Evolutionary conservation across 2,113 vertebrate species (phyloP), one percentile per base, ranked within the genome.

Genomic region (Passer montanus): DNA sequence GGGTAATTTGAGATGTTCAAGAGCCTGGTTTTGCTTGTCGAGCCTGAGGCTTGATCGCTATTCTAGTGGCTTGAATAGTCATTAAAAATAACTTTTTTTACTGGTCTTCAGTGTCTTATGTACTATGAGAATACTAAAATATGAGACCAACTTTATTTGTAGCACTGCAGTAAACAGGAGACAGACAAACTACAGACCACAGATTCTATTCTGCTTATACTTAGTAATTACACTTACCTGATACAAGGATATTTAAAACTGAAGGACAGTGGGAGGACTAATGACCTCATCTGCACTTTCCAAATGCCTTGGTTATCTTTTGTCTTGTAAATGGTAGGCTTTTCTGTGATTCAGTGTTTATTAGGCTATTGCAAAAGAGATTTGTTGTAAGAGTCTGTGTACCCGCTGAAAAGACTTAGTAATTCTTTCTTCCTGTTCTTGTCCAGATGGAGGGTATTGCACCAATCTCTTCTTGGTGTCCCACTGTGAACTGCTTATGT

Each of bases 271-370:
- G 27, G 68, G 55, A 73, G 27, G 52, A 72, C 49, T 69, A 18
- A 53, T 83, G 82, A 90, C 59, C 35, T 95, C 72, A 90, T 53
- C 85, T 2, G 17, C 47, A 43, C 43, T 92, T 88, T 77, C 53
- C 59, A 35, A 41, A 76, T 44, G 39, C 68, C 44, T 92, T 81
- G 63, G 37, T 79, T 90, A 76, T 87, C 58, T 76, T 7, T 68
- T 82, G 52, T 18, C 27, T 33, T 41, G 19, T 64, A 78, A 94
- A 60, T 72, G 56, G 44, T 52, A 66, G 79, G 76, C 30, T 80
- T 80, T 92, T 81, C 43, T 78, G 33, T 81, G 76, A 84, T 77
- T 95, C 76, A 66, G 7, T 90, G 90, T 94, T 96, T 86, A 49
- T 76, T 60, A 72, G n/a, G 28, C 41, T 56, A 50, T 58, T 94